Evolutionary conservation across 64 coral and sea anemone species (phyloP).

Genomic region (Trachythela sp.): DNA sequence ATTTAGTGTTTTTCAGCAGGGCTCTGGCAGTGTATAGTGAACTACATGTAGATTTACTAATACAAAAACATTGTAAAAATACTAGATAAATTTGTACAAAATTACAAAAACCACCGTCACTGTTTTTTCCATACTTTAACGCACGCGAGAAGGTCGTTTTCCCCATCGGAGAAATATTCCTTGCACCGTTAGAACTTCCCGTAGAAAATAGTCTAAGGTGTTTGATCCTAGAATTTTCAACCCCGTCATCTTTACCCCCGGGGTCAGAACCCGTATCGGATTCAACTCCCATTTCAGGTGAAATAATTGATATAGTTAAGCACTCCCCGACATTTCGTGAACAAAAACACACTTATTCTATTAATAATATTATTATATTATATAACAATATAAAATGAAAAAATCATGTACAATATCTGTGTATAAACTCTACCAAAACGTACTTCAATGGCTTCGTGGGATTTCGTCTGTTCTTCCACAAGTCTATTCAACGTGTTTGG

Average conservation of each 20-base stretch:
- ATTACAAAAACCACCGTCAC: too few relatives aligned
- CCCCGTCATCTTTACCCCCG: not conserved
- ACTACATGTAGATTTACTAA: too few relatives aligned
- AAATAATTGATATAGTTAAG: too few relatives aligned
- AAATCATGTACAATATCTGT: not conserved
- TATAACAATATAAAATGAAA: too few relatives aligned
- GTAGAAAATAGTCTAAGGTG: not conserved
- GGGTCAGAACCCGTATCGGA: not conserved
- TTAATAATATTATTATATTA: too few relatives aligned
- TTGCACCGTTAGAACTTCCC: not conserved
- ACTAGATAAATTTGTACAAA: too few relatives aligned
- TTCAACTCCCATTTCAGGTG: not conserved
- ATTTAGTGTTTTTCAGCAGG: too few relatives aligned
- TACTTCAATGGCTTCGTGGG: slow-evolving; percentile 7
- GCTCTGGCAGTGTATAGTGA: too few relatives aligned
- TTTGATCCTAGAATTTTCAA: not conserved
- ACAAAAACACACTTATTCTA: too few relatives aligned
- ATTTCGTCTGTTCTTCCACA: not conserved
- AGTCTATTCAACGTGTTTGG: not conserved
- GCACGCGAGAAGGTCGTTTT: not conserved
- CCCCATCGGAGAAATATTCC: not conserved
- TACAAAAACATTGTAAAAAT: too few relatives aligned
- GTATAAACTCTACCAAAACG: too few relatives aligned
- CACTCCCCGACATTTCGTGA: too few relatives aligned
- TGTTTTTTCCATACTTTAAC: not conserved